Evolutionary conservation across 2,888 invertebrate species (phyloP), one percentile per base, ranked within the genome.

Genomic region (Eretmocerus hayati): DNA sequence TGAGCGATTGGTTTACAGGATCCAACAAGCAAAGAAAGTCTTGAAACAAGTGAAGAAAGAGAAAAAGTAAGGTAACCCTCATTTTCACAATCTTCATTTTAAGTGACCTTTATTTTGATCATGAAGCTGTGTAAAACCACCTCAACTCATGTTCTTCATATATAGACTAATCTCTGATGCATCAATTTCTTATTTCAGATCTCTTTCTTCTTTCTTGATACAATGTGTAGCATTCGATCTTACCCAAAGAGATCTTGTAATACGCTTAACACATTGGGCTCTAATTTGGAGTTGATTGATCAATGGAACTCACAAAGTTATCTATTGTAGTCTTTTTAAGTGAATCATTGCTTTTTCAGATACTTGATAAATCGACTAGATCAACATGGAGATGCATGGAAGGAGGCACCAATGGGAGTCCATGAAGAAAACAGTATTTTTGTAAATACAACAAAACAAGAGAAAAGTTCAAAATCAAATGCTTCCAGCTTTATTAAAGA

Each of bases 11-110:
- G 81, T 85, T 52, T 73, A 71, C 58, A 76, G 86, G 64, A 83
- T 85, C 68, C 84, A 85, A 64, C 80, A 81, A 67, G 81, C 83
- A 18, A 81, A 83, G 62, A 84, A 81, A 73, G 77, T 84, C 49
- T 77, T 82, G 1, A 81, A 81, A 62, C 77, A 81, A 13, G 79
- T 80, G 53, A 75, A 81, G 56, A 83, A 83, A 67, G 84, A 85
- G 64, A 79, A 85, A 61, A 73, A 71, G 75, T 69, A 65, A 46
- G 52, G 42, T 23, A 13, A n/a, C n/a, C n/a, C n/a, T n/a, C n/a
- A n/a, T n/a, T n/a, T n/a, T n/a, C n/a, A n/a, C 26, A 26, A 9
- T 26, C 6, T 26, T 9, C 11, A 26, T 26, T 26, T 26, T 26
- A 11, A 26, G 26, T 26, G 11, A 26, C 1, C 8, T 26, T 26